Evolutionary conservation across 2,888 invertebrate species (phyloP).

Genomic region (Caenorhabditis plicata): DNA sequence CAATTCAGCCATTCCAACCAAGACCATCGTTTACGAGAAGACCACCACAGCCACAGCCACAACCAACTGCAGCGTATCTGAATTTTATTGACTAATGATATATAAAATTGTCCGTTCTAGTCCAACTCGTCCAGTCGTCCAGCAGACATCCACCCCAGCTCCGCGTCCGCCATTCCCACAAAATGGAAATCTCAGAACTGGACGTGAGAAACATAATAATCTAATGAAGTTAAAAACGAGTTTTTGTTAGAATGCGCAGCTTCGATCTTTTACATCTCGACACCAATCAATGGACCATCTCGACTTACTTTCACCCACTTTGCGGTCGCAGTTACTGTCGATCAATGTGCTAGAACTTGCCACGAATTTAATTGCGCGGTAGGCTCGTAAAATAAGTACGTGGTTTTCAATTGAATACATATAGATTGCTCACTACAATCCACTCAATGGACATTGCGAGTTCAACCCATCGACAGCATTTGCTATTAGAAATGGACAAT

Average conservation of each 20-base stretch:
- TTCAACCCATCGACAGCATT: conserved; percentile 62
- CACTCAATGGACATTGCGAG: conserved; percentile 62
- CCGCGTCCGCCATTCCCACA: conserved; percentile 38
- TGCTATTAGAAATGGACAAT: conserved; percentile 56
- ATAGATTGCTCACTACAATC: conserved; percentile 62
- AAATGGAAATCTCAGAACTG: conserved; percentile 40
- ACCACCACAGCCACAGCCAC: conserved; percentile 12
- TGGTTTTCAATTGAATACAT: not conserved
- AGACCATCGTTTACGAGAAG: conserved; percentile 28
- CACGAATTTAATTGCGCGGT: conserved; percentile 65
- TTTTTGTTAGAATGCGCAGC: conserved; percentile 39
- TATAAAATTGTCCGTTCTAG: too few species aligned
- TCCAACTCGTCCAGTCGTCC: conserved; percentile 1
- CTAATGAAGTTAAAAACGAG: too few species aligned
- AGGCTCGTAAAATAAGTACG: conserved; percentile 4
- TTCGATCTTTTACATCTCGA: conserved; percentile 62
- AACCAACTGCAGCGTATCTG: too few species aligned
- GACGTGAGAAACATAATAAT: conserved; percentile 24
- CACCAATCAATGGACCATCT: conserved; percentile 53
- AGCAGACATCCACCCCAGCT: conserved; percentile 30
- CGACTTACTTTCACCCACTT: conserved; percentile 62
- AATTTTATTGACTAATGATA: too few species aligned
- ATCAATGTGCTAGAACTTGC: conserved; percentile 64
- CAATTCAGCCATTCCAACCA: conserved; percentile 30
- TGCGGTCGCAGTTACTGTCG: conserved; percentile 64